Evolutionary conservation across 2,797 vertebrate genomes (phyloP), one percentile per base, ranked within the genome.

Genomic region (Tamandua tetradactyla): DNA sequence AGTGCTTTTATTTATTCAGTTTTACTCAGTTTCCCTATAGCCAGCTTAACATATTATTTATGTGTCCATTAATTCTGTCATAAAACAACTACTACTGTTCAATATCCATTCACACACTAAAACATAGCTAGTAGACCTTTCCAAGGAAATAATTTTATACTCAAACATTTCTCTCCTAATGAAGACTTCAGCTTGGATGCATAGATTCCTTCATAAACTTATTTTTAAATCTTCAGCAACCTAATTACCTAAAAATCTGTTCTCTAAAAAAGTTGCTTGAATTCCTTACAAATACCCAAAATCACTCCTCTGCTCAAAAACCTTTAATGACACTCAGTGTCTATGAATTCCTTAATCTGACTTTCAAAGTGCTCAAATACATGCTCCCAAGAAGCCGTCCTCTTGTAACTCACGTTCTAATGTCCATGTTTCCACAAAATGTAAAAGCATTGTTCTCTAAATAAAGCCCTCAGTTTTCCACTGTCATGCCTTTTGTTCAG

Each of bases 161-260:
- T 93, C 49, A 92, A 86, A 57, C 18, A 52, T 89, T 92, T 95
- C 35, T 96, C 12, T 78, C 89, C 74, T 92, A 90, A 76, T 15
- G 84, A 18, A 47, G 35, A 76, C n/a, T 92, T 95, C 23, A 64
- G n/a, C 20, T 52, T 93, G n/a, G 37, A 72, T 93, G 40, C 25
- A 85, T 10, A 74, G 13, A 12, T 74, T 95, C 23, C 47, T 89
- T 22, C 30, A 42, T n/a, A 92, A 74, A 89, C 52, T 89, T 81
- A 72, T 89, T 91, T 93, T 11, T 81, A 91, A 91, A 71, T 96
- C 11, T 61, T 80, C 17, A 72, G 9, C 72, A 87, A 89, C 0
- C 4, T 80, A 91, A 35, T 86, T 62, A 83, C 13, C 27, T 68
- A 79, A 88, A 35, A 80, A 59, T 78, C 47, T 82, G 9, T 94